phyloP scores from a whole-genome alignment of 1,140 invertebrate genomes.

The Cheumatopsyche charites region DNA sequence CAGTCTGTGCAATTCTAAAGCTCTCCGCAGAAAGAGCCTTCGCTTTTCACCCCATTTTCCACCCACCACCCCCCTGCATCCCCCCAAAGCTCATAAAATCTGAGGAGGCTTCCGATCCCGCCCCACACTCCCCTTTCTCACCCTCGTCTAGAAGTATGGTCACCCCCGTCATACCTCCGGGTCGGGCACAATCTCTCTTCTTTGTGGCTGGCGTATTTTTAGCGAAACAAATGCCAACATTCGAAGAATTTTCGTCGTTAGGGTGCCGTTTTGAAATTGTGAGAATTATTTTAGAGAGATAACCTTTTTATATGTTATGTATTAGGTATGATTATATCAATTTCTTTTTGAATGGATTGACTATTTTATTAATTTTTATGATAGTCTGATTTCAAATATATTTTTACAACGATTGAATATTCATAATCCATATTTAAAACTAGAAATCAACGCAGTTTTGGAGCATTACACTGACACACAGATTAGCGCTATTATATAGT shows the following conservation, averaged over 20 bases:
- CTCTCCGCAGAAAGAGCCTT: constrained; percentile 40
- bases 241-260: constrained; percentile 2
- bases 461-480: no score
- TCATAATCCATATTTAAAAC: no score
- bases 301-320: no score
- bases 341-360: no score
- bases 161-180: constrained; percentile 3
- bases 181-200: constrained; percentile 19
- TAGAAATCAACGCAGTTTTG: no score
- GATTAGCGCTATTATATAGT: no score
- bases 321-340: no score
- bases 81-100: constrained; percentile 38
- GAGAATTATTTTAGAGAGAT: no score
- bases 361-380: no score
- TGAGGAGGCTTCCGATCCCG: constrained; percentile 10
- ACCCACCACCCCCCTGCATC: constrained; percentile 12
- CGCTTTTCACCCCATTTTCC: constrained; percentile 37
- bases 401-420: no score
- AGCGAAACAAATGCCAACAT: constrained; percentile 20
- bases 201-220: constrained; percentile 34
- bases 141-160: constrained; percentile 24
- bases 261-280: no score
- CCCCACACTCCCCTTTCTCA: background rate
- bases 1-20: constrained; percentile 39
- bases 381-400: no score